Evolutionary conservation across 2,888 invertebrate genomes (phyloP).

Genomic region (Caenorhabditis zanzibari): DNA sequence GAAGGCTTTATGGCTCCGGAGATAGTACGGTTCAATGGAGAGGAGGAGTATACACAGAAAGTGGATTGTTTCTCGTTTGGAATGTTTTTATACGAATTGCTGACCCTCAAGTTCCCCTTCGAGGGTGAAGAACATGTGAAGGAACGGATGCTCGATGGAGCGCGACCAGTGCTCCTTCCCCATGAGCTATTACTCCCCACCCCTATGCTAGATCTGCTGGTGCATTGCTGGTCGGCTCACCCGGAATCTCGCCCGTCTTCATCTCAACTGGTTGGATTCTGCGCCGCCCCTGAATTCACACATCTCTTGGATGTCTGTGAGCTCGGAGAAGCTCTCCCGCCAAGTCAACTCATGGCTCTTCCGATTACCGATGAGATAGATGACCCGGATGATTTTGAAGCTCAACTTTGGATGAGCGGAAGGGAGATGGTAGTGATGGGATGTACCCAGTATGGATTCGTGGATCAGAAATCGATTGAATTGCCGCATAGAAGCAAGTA

Average conservation of each 20-base stretch:
- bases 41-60: constrained; percentile 98
- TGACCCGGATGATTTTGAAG: constrained; percentile 68
- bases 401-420: constrained; percentile 76
- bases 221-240: constrained; percentile 94
- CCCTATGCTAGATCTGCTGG: constrained; percentile 95
- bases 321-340: constrained; percentile 85
- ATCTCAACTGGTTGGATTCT: constrained; percentile 90
- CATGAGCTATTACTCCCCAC: constrained; percentile 85
- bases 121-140: constrained; percentile 97
- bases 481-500: constrained; percentile 57
- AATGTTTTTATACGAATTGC: constrained; percentile 96
- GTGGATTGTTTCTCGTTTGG: constrained; percentile 98
- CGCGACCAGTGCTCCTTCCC: constrained; percentile 92
- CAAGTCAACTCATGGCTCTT: constrained; percentile 57
- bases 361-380: constrained; percentile 68
- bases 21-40: constrained; percentile 97
- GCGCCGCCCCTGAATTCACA: constrained; percentile 89
- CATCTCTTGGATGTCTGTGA: constrained; percentile 90
- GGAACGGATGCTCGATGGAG: constrained; percentile 96
- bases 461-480: constrained; percentile 80
- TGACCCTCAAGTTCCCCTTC: constrained; percentile 95
- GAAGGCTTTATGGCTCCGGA: constrained; percentile 99
- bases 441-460: constrained; percentile 83
- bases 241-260: constrained; percentile 92
- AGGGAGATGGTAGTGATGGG: constrained; percentile 82